phyloP scores from a whole-genome alignment of 2,113 vertebrate genomes.

The Laticauda colubrina region DNA sequence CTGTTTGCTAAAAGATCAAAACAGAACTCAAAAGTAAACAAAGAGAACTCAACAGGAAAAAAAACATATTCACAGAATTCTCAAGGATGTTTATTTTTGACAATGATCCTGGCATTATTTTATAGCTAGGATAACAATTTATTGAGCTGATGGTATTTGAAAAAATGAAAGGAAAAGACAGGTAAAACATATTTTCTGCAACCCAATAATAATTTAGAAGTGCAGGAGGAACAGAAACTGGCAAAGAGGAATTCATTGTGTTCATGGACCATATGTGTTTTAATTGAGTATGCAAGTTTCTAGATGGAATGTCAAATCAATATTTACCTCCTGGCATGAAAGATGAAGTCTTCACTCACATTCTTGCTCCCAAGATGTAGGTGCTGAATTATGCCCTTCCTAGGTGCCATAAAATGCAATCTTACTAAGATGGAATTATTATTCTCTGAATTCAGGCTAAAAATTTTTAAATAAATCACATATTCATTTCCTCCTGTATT shows the following conservation, averaged over 20 bases:
- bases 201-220: slow-evolving; percentile 41
- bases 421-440: too few relatives aligned
- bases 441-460: too few relatives aligned
- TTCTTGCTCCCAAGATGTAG: slow-evolving; percentile 33
- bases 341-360: slow-evolving; percentile 36
- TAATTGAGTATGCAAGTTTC: slow-evolving; percentile 73
- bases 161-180: slow-evolving; percentile 2
- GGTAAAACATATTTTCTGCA: slow-evolving; percentile 20
- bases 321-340: slow-evolving; percentile 56
- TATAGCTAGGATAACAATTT: slow-evolving; percentile 51
- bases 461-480: too few relatives aligned
- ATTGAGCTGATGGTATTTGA: slow-evolving; percentile 46
- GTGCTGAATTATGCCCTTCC: background rate
- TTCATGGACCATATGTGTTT: slow-evolving; percentile 65
- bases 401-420: too few relatives aligned
- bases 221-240: slow-evolving; percentile 48
- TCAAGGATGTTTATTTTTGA: slow-evolving; percentile 52
- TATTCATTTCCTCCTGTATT: too few relatives aligned
- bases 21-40: slow-evolving; percentile 1
- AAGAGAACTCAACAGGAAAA: slow-evolving; percentile 47
- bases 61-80: slow-evolving; percentile 54
- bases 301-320: slow-evolving; percentile 67
- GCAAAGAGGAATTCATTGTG: slow-evolving; percentile 62
- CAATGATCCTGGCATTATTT: slow-evolving; percentile 51
- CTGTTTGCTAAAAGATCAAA: slow-evolving; percentile 58